Evolutionary conservation across 2,888 invertebrate genomes (phyloP), one percentile per base, ranked within the genome.

Genomic region (Drosophila neonasuta): DNA sequence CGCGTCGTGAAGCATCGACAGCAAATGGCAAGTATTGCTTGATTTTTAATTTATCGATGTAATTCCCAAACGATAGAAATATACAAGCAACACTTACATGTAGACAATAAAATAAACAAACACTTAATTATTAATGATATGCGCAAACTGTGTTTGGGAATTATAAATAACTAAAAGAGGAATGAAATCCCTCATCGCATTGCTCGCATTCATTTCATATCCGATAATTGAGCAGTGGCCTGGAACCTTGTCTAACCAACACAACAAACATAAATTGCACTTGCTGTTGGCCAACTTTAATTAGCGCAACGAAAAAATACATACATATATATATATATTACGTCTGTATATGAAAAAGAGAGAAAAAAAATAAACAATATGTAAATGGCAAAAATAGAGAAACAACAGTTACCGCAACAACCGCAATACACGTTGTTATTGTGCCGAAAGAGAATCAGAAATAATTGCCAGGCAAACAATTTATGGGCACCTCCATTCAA

Each of bases 391-490:
- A 45, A 57, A 60, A 61, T 10, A 44, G 42, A 45, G 49, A 51
- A 72, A 64, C 45, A 69, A 64, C 41, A 41, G 36, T 71, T 66
- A 68, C 68, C 74, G 52, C 71, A 71, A 68, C 63, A 77, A 71
- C 77, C 77, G 52, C 77, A 77, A 71, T 67, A 63, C 60, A 44
- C 54, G 54, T 30, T 10, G 62, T 68, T 66, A 54, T 44, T 64
- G 54, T 52, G 10, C 46, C 50, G 39, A 72, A 68, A 68, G 62
- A 63, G 68, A 74, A 73, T 63, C 58, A 48, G 17, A 74, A 74
- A 71, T 77, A 77, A 77, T 74, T 74, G 68, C 56, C 55, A 54
- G 50, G 45, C 69, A 68, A 64, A 68, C 46, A 68, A 68, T 69
- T 68, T 72, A 72, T 68, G 66, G 50, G 36, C 57, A 63, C 42